Evolutionary conservation across 2,888 invertebrate genomes (phyloP).

Genomic region (Phrixothrix hirtus): DNA sequence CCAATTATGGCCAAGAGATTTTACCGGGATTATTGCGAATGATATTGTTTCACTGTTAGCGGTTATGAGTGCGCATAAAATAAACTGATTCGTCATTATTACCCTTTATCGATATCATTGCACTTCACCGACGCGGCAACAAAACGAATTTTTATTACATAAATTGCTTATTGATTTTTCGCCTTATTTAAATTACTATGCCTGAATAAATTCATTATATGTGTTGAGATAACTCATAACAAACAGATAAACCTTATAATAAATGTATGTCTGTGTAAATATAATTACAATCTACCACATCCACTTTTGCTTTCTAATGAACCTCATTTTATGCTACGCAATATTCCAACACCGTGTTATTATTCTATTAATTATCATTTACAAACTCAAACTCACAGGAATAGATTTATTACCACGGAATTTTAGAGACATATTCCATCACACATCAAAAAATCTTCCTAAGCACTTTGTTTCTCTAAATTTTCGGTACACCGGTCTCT

Average conservation of each 20-base stretch:
- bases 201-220: slow-evolving; percentile 32
- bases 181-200: slow-evolving; percentile 35
- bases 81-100: slow-evolving; percentile 40
- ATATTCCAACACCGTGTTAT: not conserved
- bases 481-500: too few species aligned
- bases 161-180: slow-evolving; percentile 43
- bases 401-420: too few species aligned
- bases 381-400: too few species aligned
- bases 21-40: slow-evolving; percentile 41
- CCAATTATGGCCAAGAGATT: slow-evolving; percentile 47
- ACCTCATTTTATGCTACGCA: not conserved
- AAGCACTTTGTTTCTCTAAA: too few species aligned
- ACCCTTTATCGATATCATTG: slow-evolving; percentile 43
- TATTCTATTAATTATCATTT: not conserved
- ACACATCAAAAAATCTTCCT: too few species aligned
- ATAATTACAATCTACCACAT: slow-evolving; percentile 25
- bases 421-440: too few species aligned
- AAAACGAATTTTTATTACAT: slow-evolving; percentile 37
- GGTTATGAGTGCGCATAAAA: slow-evolving; percentile 44
- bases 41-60: slow-evolving; percentile 39
- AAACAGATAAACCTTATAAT: slow-evolving; percentile 32
- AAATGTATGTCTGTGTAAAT: slow-evolving; percentile 29
- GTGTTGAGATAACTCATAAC: slow-evolving; percentile 29
- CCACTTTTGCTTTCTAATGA: slow-evolving; percentile 6
- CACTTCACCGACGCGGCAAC: slow-evolving; percentile 36